Evolutionary conservation across 2,888 invertebrate genomes (phyloP), one percentile per base, ranked within the genome.

Genomic region (Bombylius discolor): DNA sequence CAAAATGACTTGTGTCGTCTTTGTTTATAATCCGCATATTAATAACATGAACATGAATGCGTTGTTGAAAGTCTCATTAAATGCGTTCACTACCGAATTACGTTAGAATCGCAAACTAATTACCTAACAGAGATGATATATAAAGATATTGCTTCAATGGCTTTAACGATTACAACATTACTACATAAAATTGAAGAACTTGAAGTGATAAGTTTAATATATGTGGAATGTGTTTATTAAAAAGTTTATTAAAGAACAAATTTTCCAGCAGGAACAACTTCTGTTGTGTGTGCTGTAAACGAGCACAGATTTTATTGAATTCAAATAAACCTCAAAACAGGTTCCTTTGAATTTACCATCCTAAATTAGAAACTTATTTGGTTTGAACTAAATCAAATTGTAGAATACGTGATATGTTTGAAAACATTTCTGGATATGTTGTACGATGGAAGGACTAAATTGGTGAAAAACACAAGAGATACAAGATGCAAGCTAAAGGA

Each of bases 361-460:
- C 58, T 66, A 52, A 61, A 86, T 47, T 75, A 72, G 58, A 67
- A 68, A 53, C 62, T 66, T 52, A 62, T 73, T 59, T 73, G 73
- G 73, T 60, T 61, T 54, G 67, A 69, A 57, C 64, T 73, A 49
- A 73, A 73, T 60, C 59, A 59, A 52, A 52, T 58, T 6, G 70
- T 74, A 42, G 70, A 69, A 32, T 75, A 59, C 46, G 56, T 42
- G 31, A n/a, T n/a, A 48, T 51, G 56, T 49, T 55, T 59, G 14
- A 58, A 59, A 49, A 47, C 23, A 39, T 55, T 60, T 49, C 51
- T 60, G 51, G 56, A 59, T 52, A 53, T 58, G 51, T 77, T 63
- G 69, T 75, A 52, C 71, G 77, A 5, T 79, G 79, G 77, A n/a
- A 55, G 67, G 48, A 65, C 65, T 51, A 65, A 65, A 73, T 81